Evolutionary conservation across 1,140 invertebrate genomes (phyloP).

Genomic region (Neotoxoptera formosana): DNA sequence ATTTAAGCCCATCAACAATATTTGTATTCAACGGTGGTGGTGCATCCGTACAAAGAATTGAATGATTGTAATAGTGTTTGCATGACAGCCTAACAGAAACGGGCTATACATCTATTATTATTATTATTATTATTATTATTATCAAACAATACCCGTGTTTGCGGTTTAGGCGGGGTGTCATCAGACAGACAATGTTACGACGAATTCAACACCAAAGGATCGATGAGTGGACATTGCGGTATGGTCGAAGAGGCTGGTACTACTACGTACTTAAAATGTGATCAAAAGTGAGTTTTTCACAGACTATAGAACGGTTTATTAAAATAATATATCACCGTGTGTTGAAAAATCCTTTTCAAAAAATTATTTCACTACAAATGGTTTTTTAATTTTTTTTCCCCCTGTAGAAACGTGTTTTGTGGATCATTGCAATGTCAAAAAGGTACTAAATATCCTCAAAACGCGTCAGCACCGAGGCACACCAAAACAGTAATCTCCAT

Average conservation of each 20-base stretch:
- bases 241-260: constrained; percentile 73
- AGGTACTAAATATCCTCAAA: constrained; percentile 76
- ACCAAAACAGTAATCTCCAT: constrained; percentile 86
- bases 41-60: not conserved
- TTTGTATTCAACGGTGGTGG: not conserved
- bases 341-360: not conserved
- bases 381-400: constrained; percentile 59
- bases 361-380: not conserved
- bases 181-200: constrained; percentile 89
- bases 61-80: not conserved
- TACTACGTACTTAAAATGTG: constrained; percentile 86
- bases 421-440: constrained; percentile 90
- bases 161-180: constrained; percentile 70
- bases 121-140: not conserved
- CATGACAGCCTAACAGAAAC: not conserved
- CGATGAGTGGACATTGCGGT: constrained; percentile 92
- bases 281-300: constrained; percentile 76
- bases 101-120: not conserved
- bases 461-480: constrained; percentile 79
- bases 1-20: not conserved
- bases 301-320: not conserved
- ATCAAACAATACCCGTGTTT: constrained; percentile 3
- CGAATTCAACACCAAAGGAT: constrained; percentile 93
- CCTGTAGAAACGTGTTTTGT: constrained; percentile 81
- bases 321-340: not conserved